Percentiles rank a stretch among this genome's conserved stretches.
Conservation (phyloP, 2,113 vertebrate species). For the Dolichotis patagonum region DNA sequence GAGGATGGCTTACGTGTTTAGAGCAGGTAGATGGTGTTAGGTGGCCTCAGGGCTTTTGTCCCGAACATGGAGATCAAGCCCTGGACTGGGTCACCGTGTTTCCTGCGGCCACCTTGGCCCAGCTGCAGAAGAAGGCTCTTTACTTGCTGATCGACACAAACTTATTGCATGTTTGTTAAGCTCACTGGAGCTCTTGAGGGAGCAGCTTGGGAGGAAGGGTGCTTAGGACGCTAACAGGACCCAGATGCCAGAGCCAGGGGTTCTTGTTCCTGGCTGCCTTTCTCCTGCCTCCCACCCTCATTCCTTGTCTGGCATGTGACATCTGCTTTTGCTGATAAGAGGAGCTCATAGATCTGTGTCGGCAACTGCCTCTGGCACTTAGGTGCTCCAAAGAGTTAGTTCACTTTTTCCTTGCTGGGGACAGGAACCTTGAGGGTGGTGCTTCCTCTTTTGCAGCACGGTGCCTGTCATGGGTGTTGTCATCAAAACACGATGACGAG, state of each 20-base stretch:
- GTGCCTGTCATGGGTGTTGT: background rate
- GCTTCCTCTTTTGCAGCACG: background rate
- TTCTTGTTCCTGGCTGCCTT: background rate
- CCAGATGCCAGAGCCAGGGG: background rate
- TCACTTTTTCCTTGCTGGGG: background rate
- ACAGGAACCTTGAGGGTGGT: rapidly evolving
- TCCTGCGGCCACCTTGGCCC: background rate
- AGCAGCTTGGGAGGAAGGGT: background rate
- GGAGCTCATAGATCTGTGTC: background rate
- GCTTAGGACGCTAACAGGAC: background rate
- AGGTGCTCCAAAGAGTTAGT: background rate
- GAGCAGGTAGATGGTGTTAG: background rate
- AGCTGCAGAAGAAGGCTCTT: rapidly evolving
- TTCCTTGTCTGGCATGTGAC: background rate
- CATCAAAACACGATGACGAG: background rate
- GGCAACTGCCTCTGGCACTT: background rate
- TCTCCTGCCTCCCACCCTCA: background rate
- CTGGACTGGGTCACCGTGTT: background rate
- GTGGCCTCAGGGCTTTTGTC: background rate
- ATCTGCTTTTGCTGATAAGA: background rate
- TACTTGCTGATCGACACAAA: background rate
- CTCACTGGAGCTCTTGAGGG: background rate
- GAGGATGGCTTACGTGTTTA: no score
- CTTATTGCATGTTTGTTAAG: background rate
- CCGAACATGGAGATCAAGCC: background rate